Percentiles rank a stretch among this genome's conserved stretches.
These are phyloP conservation scores for Brachyalestes nurse DNA, from an alignment of 2,797 vertebrate genomes.

Conservation along the genomic window DNA sequence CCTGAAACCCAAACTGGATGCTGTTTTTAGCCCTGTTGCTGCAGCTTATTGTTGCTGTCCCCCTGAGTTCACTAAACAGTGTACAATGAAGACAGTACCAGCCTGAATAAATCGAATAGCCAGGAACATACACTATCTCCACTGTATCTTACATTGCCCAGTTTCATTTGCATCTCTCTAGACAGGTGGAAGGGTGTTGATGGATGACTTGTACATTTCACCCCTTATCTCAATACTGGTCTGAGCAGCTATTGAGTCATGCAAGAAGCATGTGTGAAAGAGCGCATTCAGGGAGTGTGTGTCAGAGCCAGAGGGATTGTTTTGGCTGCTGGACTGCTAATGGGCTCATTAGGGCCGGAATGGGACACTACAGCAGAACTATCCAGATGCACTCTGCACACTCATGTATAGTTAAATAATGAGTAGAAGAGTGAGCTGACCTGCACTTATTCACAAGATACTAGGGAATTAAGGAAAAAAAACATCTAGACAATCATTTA, in stretches of 20 bases:
- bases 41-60: background rate
- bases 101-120: background rate
- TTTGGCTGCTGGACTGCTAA: constrained; percentile 36
- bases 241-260: constrained; percentile 25
- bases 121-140: background rate
- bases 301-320: constrained; percentile 6
- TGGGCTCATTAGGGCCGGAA: constrained; percentile 47
- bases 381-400: background rate
- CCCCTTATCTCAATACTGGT: constrained; percentile 25
- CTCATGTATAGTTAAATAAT: constrained; percentile 20
- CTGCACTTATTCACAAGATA: background rate
- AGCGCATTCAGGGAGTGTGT: constrained; percentile 30
- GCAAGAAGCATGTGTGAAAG: constrained; percentile 19
- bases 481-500: background rate
- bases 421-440: background rate
- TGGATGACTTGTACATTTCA: constrained; percentile 27
- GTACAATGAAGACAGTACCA: background rate
- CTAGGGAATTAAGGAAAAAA: background rate
- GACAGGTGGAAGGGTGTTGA: constrained; percentile 7
- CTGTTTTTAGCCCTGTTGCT: background rate
- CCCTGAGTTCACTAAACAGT: background rate
- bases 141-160: background rate
- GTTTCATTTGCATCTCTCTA: constrained; percentile 26
- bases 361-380: constrained; percentile 22
- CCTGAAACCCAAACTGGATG: background rate